phyloP scores from a whole-genome alignment of 2,797 vertebrate species.

The Pampus argenteus region DNA sequence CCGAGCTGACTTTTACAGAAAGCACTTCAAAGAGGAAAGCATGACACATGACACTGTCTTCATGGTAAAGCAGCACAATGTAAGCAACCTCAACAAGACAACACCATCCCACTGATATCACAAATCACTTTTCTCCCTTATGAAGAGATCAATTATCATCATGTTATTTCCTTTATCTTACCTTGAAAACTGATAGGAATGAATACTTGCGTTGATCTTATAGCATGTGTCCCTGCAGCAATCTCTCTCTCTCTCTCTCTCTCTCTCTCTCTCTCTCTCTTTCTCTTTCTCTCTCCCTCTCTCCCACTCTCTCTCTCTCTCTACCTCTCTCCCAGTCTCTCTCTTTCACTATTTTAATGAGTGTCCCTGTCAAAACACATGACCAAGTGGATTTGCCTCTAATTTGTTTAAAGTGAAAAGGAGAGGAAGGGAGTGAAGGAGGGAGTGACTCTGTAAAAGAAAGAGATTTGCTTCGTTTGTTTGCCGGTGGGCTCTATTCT shows the following conservation, averaged over 20 bases:
- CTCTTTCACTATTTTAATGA: slow-evolving; percentile 79
- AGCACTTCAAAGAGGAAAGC: slow-evolving; percentile 5
- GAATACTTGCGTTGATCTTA: slow-evolving; percentile 57
- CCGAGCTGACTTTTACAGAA: slow-evolving; percentile 25
- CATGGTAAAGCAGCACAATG: slow-evolving; percentile 16
- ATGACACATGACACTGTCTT: slow-evolving; percentile 4
- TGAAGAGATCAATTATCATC: slow-evolving; percentile 10
- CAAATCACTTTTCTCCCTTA: not conserved
- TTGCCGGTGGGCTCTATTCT: slow-evolving; percentile 9
- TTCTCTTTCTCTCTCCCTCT: slow-evolving; percentile 47
- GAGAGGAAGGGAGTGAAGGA: slow-evolving; percentile 66
- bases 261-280: slow-evolving; percentile 53
- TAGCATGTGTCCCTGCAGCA: slow-evolving; percentile 53
- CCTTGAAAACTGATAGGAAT: slow-evolving; percentile 60
- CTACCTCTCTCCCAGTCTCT: too few relatives aligned
- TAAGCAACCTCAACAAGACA: slow-evolving; percentile 3
- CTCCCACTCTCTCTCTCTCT: slow-evolving; percentile 42
- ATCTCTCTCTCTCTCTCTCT: slow-evolving; percentile 52
- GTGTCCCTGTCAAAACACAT: slow-evolving; percentile 79
- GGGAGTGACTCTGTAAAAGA: slow-evolving; percentile 65
- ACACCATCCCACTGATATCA: not conserved
- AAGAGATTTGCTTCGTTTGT: slow-evolving; percentile 66
- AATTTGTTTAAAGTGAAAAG: slow-evolving; percentile 86
- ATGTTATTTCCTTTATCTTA: slow-evolving; percentile 68
- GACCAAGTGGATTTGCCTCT: slow-evolving; percentile 85